These are phyloP conservation scores for Asteroscopus sphinx DNA, from an alignment of 2,888 invertebrate genomes.

Conservation along the genomic window DNA sequence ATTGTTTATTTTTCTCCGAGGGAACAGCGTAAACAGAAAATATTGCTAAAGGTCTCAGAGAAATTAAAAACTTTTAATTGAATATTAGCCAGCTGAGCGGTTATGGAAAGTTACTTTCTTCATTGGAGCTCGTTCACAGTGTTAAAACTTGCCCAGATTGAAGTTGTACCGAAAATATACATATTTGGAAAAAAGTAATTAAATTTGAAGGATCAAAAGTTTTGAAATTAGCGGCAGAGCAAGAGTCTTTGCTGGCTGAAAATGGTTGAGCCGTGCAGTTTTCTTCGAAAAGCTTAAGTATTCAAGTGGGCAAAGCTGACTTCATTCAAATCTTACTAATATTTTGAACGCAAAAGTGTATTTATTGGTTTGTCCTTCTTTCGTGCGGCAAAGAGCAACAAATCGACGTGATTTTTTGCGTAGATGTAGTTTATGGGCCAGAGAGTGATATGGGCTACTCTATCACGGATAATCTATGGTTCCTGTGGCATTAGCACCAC, in stretches of 20 bases:
- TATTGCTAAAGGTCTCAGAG: slow-evolving; percentile 75
- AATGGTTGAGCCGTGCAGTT: slow-evolving; percentile 6
- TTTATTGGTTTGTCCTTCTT: no score
- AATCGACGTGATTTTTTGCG: no score
- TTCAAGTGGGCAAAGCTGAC: no score
- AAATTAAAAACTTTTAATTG: slow-evolving; percentile 87
- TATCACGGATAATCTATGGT: no score
- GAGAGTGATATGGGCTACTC: no score
- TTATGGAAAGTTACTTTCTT: slow-evolving; percentile 71
- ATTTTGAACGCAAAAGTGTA: no score
- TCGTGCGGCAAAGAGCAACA: no score
- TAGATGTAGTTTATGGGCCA: no score
- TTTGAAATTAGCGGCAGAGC: slow-evolving; percentile 43
- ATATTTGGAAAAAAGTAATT: slow-evolving; percentile 67
- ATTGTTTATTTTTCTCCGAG: slow-evolving; percentile 70
- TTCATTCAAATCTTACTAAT: no score
- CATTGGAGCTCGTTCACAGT: slow-evolving; percentile 59
- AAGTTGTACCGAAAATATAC: slow-evolving; percentile 67
- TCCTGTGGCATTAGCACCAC: no score
- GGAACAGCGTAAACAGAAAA: slow-evolving; percentile 75
- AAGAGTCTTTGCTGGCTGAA: slow-evolving; percentile 6
- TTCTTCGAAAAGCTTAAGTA: neutral
- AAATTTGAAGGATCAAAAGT: slow-evolving; percentile 62
- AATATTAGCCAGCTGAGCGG: slow-evolving; percentile 83
- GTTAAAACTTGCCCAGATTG: slow-evolving; percentile 69